Percentiles rank a stretch among this genome's conserved stretches.
Evolutionary conservation across 2,888 invertebrate species (phyloP).

Genomic region (Criorhina ranunculi): DNA sequence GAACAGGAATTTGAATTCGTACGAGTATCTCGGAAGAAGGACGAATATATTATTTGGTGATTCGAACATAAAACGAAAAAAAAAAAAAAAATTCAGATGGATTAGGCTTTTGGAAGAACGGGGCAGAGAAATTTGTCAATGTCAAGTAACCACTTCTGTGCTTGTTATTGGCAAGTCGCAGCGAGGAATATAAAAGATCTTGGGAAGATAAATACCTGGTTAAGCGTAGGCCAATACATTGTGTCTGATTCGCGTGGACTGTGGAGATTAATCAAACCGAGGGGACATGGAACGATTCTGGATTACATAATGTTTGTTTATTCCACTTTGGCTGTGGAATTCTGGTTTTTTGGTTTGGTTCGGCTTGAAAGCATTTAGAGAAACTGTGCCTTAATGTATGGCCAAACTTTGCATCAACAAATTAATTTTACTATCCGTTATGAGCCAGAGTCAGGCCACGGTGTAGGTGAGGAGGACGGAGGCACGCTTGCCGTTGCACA

Average conservation of each 20-base stretch:
- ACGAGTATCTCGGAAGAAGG: slow-evolving; percentile 28
- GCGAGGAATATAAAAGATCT: slow-evolving; percentile 18
- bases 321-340: neutral
- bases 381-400: too few species aligned
- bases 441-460: too few species aligned
- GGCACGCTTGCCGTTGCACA: too few species aligned
- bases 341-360: neutral
- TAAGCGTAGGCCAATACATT: slow-evolving; percentile 42
- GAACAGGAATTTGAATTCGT: slow-evolving; percentile 22
- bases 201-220: slow-evolving; percentile 31
- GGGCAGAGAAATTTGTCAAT: slow-evolving; percentile 54
- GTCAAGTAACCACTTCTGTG: slow-evolving; percentile 41
- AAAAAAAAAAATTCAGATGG: slow-evolving; percentile 27
- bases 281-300: slow-evolving; percentile 2
- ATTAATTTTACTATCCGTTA: too few species aligned
- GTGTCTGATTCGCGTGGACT: slow-evolving; percentile 34
- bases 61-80: neutral
- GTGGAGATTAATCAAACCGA: slow-evolving; percentile 43
- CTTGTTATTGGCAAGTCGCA: slow-evolving; percentile 27
- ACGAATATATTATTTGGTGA: slow-evolving; percentile 40
- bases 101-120: slow-evolving; percentile 19
- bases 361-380: neutral
- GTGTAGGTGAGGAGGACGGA: too few species aligned
- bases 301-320: slow-evolving; percentile 44
- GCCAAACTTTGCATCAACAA: too few species aligned